Evolutionary conservation across 2,888 invertebrate genomes (phyloP).

Genomic region (Boloria selene): DNA sequence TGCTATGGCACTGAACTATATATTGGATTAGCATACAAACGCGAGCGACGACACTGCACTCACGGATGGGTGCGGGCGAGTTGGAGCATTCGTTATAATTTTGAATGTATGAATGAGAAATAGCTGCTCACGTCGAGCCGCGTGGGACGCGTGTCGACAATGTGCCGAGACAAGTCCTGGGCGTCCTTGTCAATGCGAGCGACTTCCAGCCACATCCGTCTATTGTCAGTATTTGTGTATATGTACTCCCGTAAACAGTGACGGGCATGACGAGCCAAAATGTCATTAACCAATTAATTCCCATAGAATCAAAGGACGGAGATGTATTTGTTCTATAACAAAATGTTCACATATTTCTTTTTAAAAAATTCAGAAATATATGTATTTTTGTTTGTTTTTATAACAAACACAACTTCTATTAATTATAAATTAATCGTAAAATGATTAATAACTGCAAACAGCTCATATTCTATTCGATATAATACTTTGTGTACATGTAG

Average conservation of each 20-base stretch:
- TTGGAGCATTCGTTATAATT: constrained; percentile 76
- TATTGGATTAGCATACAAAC: constrained; percentile 79
- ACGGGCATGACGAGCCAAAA: constrained; percentile 64
- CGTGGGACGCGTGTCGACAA: constrained; percentile 79
- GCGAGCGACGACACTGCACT: constrained; percentile 67
- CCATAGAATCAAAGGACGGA: not conserved
- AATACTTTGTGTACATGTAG: too few species aligned
- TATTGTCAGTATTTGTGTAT: constrained; percentile 79
- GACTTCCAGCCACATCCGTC: constrained; percentile 81
- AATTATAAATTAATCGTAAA: not conserved
- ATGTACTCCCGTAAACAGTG: constrained; percentile 73
- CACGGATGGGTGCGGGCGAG: constrained; percentile 77
- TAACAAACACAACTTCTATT: too few species aligned
- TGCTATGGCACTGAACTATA: constrained; percentile 71
- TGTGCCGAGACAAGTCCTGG: constrained; percentile 78
- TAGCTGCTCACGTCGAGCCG: constrained; percentile 66
- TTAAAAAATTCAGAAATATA: too few species aligned
- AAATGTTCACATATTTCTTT: too few species aligned
- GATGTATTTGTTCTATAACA: too few species aligned
- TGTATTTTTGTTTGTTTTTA: too few species aligned
- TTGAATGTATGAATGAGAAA: constrained; percentile 82
- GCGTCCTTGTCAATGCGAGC: constrained; percentile 83
- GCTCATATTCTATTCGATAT: not conserved
- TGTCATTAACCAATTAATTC: constrained; percentile 11
- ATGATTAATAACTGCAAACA: not conserved